Base-by-base conservation (phyloP, 2,797 vertebrate genomes). In the Meda fulgida region DNA sequence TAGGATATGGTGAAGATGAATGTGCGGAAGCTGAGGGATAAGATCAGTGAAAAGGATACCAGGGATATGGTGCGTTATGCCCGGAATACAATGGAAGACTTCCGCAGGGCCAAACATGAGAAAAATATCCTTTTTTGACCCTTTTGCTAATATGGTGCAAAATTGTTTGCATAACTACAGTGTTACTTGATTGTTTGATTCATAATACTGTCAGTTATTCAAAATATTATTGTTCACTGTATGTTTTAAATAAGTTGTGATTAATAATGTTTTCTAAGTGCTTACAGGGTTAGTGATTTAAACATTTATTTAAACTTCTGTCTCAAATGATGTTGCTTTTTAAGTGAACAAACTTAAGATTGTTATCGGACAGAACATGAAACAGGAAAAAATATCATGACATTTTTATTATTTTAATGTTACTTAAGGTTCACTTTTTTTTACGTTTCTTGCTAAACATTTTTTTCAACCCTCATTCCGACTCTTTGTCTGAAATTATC, bases 1-100 rank as follows among this genome's bases (percentile, higher is more conserved):
- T 67, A 99, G 98, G 98, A 99, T 90, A 94, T 96, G 83, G 91
- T 91, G 26, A 99, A 99, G 89, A 86, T 99, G 92, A 96, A 97
- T 91, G 92, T 96, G 36, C 94, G 96, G 46, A 96, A 97, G 86
- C 88, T 91, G 86, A 94, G 69, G 0, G 94, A 96, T 7, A 94
- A 96, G 34, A 94, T 92, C 0, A 94, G 95, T 88, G 91, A 95
- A 0, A 95, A 97, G 86, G 87, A 88, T 0, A 73, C 97, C 78
- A 92, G 89, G 69, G 96, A 96, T 93, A 99, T 96, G 97, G 92
- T 97, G 89, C 95, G 93, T 89, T 99, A 99, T 0, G 97, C 96
- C 11, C 95, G 95, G 80, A 97, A 96, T 0, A 91, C 95, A 90
- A 97, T 98, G 9, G 95, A 95, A 90, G 96, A 99, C 89, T 99